Base-by-base conservation (phyloP, 2,113 vertebrate species). In the Hystrix cristata region DNA sequence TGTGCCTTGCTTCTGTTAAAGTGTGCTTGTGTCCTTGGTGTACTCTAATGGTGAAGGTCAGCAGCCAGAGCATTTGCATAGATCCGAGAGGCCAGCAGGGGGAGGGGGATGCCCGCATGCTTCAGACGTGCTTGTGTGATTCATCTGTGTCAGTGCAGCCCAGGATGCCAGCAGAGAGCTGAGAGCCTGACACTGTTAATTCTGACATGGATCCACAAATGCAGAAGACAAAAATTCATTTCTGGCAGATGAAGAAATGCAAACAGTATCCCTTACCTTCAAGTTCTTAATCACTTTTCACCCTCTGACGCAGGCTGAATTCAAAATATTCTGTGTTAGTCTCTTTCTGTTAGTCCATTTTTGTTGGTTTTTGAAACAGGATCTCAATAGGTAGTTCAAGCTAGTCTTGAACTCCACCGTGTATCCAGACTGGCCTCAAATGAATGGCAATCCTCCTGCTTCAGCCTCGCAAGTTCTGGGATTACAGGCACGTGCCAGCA, bases 11-110 rank as follows among this genome's bases (percentile, higher is more conserved):
- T 59, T 71, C 23, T 8, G 14, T 59, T 71, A 23, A 76, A 43
- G 18, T 48, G 2, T 21, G 18, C 18, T 81, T 46, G 31, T 31
- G 29, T 87, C n/a, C 69, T 83, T 6, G 0, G 13, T 3, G 21
- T 14, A 8, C 27, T 23, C 46, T 27, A 14, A 6, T 12, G 16
- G 72, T 31, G n/a, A 59, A 12, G 46, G 23, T 4, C 21, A 18
- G 69, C 34, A n/a, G 15, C 6, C 72, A 31, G 53, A 51, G 80
- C 18, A 27, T 13, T 23, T 10, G 9, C 15, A 11, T 31, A 0
- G 1, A 27, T 21, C 19, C 1, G n/a, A n/a, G 62, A 19, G n/a
- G 29, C 23, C 84, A 4, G 53, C 31, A 0, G 0, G 3, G 19
- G 59, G 38, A 25, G 34, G 13, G 57, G 48, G 27, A 51, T 59